Evolutionary conservation across 2,797 vertebrate species (phyloP), one percentile per base, ranked within the genome.

Genomic region (Pangasius macronema): DNA sequence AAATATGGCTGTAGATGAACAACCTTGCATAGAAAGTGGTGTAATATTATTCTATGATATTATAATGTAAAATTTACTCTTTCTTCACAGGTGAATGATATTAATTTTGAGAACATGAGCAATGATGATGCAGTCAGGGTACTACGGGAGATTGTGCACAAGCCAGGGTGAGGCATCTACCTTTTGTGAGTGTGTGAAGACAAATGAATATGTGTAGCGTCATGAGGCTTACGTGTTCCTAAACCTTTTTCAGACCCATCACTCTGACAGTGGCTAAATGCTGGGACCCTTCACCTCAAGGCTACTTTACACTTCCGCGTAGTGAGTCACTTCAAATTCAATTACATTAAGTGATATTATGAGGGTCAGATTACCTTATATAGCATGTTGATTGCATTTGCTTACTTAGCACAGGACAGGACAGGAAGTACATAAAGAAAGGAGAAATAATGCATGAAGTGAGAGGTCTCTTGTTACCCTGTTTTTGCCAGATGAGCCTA

Each of bases 81-180:
- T 13, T 85, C 13, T 65, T 14, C 27, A 1, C 85, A 98, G 97
- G 97, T 98, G 79, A 98, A 98, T 3, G 97, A 98, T 92, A 97
- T 98, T 87, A 98, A 98, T 92, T 98, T 98, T 88, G 97, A 98
- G 90, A 98, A 98, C 86, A 98, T 98, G 97, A 98, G 97, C 90
- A 98, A 98, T 0, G 97, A 98, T 0, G 97, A 98, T 13, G 97
- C 97, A 0, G 97, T 98, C 4, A 94, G 97, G 14, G 97, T 98
- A 0, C 94, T 98, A 90, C 94, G 97, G 81, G 97, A 98, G 91
- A 98, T 98, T 0, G 97, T 98, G 7, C 97, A 98, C 93, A 98
- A 98, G 88, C 97, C 97, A 0, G 97, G 97, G 97, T 98, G 90
- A 96, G 96, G 85, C 9, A n/a, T 85, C 27, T 36, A 9, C 13